phyloP scores from a whole-genome alignment of 2,797 vertebrate species.

The Arremon aurantiirostris region DNA sequence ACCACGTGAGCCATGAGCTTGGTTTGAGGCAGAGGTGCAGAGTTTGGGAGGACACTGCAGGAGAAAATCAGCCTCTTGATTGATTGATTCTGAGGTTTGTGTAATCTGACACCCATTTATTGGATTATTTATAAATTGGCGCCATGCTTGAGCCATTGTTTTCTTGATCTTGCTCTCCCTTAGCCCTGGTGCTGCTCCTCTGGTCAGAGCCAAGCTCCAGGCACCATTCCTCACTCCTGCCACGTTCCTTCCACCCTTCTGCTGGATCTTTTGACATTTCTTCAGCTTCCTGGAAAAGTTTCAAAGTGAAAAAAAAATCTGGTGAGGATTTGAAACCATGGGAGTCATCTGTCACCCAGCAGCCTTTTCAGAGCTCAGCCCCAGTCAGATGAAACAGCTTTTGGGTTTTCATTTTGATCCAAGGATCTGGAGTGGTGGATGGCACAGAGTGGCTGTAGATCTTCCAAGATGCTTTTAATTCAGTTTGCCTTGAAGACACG shows the following conservation, averaged over 20 bases:
- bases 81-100: neutral
- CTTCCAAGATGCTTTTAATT: neutral
- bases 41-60: neutral
- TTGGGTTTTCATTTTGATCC: neutral
- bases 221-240: neutral
- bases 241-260: neutral
- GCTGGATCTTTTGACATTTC: neutral
- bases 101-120: neutral
- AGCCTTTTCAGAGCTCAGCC: neutral
- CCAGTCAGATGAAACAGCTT: neutral
- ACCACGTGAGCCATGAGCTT: accelerated
- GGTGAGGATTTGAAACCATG: neutral
- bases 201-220: neutral
- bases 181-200: neutral
- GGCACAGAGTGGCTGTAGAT: neutral
- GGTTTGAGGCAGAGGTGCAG: neutral
- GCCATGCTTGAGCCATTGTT: neutral
- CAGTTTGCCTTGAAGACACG: neutral
- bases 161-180: neutral
- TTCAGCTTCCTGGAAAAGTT: neutral
- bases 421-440: neutral
- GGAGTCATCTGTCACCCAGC: neutral
- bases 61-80: neutral
- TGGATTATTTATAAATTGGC: accelerated
- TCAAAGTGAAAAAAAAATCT: neutral